Evolutionary conservation across 2,797 vertebrate species (phyloP).

Genomic region (Denticeps clupeoides): DNA sequence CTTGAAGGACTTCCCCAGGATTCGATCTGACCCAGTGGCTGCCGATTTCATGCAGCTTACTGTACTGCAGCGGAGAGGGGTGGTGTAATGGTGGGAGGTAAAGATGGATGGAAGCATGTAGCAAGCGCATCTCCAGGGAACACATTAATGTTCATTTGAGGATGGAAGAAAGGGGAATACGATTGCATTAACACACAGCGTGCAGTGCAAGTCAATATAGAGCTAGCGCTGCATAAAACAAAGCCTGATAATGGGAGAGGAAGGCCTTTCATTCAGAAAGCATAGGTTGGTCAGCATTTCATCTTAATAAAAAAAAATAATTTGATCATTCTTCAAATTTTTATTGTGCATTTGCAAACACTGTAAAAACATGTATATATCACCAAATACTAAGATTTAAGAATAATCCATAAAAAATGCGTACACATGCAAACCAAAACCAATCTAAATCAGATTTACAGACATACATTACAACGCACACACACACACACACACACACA

Average conservation of each 20-base stretch:
- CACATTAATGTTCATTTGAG: too few relatives aligned
- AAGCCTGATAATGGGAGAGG: background rate
- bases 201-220: background rate
- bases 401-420: slow-evolving; percentile 22
- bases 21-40: slow-evolving; percentile 16
- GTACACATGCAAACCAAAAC: slow-evolving; percentile 28
- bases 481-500: background rate
- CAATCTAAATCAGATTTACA: background rate
- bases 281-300: too few relatives aligned
- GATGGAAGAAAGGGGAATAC: too few relatives aligned
- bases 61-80: background rate
- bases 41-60: background rate
- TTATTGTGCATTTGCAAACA: slow-evolving; percentile 32
- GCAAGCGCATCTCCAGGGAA: background rate
- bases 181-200: too few relatives aligned
- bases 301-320: background rate
- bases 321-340: slow-evolving; percentile 8
- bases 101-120: background rate
- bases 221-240: background rate
- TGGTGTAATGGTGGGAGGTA: background rate
- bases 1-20: slow-evolving; percentile 1
- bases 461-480: background rate
- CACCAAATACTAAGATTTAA: slow-evolving; percentile 20
- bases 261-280: background rate
- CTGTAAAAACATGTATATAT: slow-evolving; percentile 31